These are phyloP conservation scores for Ornithoptera priamus DNA, from an alignment of 2,888 invertebrate genomes.

Conservation along the genomic window DNA sequence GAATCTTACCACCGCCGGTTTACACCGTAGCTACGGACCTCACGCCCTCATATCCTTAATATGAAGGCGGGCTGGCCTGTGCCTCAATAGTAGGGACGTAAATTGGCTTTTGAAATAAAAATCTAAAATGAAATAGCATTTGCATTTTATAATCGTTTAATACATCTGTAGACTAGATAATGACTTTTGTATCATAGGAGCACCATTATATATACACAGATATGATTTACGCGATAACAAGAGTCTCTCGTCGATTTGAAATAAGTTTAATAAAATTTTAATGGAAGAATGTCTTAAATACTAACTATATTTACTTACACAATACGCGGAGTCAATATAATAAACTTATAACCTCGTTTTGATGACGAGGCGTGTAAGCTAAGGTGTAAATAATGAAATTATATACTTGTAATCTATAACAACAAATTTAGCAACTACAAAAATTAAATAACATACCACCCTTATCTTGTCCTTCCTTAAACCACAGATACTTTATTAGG, in stretches of 20 bases:
- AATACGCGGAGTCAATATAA: neutral
- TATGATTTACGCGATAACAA: conserved; percentile 24
- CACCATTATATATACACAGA: conserved; percentile 51
- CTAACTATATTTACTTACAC: neutral
- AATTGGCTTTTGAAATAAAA: too few species aligned
- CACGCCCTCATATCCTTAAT: too few species aligned
- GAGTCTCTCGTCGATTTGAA: conserved; percentile 15
- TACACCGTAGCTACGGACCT: too few species aligned
- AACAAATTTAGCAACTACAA: conserved; percentile 1
- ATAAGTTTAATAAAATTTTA: neutral
- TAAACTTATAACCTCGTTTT: neutral
- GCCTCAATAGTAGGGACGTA: too few species aligned
- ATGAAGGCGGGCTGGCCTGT: too few species aligned
- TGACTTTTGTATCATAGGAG: conserved; percentile 56
- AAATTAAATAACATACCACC: neutral
- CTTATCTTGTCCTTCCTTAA: neutral
- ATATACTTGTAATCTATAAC: neutral
- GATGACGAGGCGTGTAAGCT: neutral
- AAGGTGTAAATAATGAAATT: neutral
- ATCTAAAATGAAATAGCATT: conserved; percentile 12
- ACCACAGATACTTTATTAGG: too few species aligned
- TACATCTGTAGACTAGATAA: conserved; percentile 71
- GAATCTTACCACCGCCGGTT: too few species aligned
- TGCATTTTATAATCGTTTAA: conserved; percentile 51
- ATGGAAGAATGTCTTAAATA: neutral